A percentile compares a stretch with the other conserved stretches of the same genome.
Conservation (phyloP, 1,140 invertebrate genomes). For the Cydia fagiglandana region DNA sequence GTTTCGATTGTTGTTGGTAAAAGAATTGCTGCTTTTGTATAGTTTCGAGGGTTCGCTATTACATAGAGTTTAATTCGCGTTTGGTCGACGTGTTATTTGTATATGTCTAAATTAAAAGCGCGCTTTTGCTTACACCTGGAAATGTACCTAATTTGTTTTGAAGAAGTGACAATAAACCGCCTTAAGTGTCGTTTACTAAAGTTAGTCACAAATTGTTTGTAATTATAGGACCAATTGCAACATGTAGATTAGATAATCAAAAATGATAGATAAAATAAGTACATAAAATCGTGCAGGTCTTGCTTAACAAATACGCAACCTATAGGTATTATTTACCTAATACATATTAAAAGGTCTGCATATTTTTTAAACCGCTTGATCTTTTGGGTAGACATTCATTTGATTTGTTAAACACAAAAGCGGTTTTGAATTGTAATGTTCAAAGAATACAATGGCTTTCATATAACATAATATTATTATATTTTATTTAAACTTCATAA, state of each 20-base stretch:
- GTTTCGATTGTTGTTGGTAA: constrained; percentile 5
- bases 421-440: no score
- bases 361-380: no score
- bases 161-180: background rate
- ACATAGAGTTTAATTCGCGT: constrained; percentile 5
- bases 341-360: no score
- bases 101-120: background rate
- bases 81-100: background rate
- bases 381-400: no score
- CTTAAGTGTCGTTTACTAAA: constrained; percentile 12
- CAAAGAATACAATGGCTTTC: background rate
- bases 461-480: background rate
- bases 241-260: no score
- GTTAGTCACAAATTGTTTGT: constrained; percentile 20
- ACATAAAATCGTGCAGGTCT: no score
- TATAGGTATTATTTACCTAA: no score
- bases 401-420: no score
- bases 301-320: no score
- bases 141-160: background rate
- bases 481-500: background rate
- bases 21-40: constrained; percentile 20
- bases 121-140: background rate
- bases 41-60: background rate
- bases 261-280: no score
- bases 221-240: no score